Percentiles rank a stretch among this genome's conserved stretches.
phyloP scores from a whole-genome alignment of 30 jellyfish, hydroid and myxozoan genomes.

The Aurelia sp. region DNA sequence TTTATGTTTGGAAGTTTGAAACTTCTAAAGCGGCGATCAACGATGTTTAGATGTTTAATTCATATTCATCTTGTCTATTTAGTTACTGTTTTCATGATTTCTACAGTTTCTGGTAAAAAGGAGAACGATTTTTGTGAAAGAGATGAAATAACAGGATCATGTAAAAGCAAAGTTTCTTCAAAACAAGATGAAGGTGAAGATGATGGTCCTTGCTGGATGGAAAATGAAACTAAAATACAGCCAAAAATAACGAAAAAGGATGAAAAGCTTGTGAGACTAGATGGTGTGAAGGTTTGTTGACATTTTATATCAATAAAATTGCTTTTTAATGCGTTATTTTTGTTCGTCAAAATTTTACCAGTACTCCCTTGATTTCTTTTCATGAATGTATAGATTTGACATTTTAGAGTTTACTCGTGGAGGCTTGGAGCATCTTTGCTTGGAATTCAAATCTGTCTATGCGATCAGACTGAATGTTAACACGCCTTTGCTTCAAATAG shows the following conservation, averaged over 20 bases:
- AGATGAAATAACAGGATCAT: conserved; percentile 78
- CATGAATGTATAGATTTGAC: not conserved
- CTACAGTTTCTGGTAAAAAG: not conserved
- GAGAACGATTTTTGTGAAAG: conserved; percentile 38
- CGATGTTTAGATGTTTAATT: not conserved
- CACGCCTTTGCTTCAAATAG: too few species aligned
- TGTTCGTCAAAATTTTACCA: not conserved
- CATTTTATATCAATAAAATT: not conserved
- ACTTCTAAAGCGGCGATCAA: not conserved
- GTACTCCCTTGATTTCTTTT: not conserved
- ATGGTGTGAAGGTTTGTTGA: conserved; percentile 63
- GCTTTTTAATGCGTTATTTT: not conserved
- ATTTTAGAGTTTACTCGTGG: not conserved
- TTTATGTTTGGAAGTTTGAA: not conserved
- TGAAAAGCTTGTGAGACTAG: conserved; percentile 38
- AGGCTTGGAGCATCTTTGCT: too few species aligned
- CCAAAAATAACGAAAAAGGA: not conserved
- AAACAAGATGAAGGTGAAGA: conserved; percentile 17
- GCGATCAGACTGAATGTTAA: too few species aligned
- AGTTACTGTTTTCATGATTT: not conserved
- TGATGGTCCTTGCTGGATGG: conserved; percentile 58
- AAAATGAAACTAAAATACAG: conserved; percentile 4
- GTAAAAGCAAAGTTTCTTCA: conserved; percentile 34
- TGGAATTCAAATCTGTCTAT: too few species aligned
- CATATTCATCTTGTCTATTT: not conserved